phyloP scores from a whole-genome alignment of 2,113 vertebrate species.

The Ptyas mucosa region DNA sequence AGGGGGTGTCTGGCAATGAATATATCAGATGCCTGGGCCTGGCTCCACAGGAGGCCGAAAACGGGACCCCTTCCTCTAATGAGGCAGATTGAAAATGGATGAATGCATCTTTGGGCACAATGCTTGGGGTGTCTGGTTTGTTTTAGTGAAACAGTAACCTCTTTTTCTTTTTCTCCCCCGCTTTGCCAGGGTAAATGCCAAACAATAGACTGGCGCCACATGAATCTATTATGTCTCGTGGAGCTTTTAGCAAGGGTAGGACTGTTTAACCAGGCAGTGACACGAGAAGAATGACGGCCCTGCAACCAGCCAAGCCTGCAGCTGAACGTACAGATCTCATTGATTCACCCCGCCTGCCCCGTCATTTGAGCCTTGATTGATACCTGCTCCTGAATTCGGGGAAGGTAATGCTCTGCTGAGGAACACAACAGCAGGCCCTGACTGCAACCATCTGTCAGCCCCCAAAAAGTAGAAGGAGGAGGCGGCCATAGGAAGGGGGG shows the following conservation, averaged over 20 bases:
- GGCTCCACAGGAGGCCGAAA: constrained; percentile 45
- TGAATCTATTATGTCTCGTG: constrained; percentile 79
- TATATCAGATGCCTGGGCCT: constrained; percentile 61
- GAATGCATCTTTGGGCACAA: constrained; percentile 74
- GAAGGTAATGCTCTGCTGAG: constrained; percentile 76
- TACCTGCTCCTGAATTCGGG: constrained; percentile 77
- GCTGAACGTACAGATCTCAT: constrained; percentile 81
- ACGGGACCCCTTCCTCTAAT: constrained; percentile 55
- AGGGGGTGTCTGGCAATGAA: constrained; percentile 34
- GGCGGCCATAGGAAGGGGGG: constrained; percentile 51
- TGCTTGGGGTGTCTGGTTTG: constrained; percentile 73
- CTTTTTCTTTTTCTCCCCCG: constrained; percentile 54
- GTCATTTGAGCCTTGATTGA: constrained; percentile 80
- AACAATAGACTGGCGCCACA: constrained; percentile 76
- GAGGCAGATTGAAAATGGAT: constrained; percentile 65
- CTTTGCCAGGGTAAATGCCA: constrained; percentile 72
- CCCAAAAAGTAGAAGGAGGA: constrained; percentile 68
- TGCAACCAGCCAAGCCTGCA: constrained; percentile 63
- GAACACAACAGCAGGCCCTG: constrained; percentile 74
- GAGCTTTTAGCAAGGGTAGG: constrained; percentile 72
- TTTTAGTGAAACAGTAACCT: constrained; percentile 73
- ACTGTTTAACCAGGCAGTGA: constrained; percentile 83
- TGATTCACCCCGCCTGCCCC: constrained; percentile 73
- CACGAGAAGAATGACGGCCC: constrained; percentile 76
- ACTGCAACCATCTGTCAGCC: constrained; percentile 78